Conservation (phyloP, 2,888 invertebrate genomes). For the Osmoderma eremita region DNA sequence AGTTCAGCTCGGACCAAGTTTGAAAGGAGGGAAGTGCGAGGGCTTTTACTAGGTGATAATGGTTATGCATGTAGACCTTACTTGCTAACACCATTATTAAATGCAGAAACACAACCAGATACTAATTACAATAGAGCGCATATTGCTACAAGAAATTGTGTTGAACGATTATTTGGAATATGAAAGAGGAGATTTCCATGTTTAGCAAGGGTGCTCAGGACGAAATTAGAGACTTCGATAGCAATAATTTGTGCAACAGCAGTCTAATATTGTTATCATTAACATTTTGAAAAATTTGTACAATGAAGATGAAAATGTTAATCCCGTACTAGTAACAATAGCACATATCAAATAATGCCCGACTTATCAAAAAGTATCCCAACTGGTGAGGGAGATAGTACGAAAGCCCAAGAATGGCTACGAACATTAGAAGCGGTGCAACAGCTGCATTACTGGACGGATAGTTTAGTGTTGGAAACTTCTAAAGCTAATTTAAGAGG, state of each 20-base stretch:
- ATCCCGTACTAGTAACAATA: not conserved
- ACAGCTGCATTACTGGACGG: not conserved
- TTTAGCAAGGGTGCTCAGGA: not conserved
- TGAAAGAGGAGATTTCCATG: conserved; percentile 46
- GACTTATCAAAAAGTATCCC: not conserved
- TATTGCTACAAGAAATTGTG: conserved; percentile 43
- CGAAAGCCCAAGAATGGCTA: not conserved
- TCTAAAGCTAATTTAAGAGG: conserved; percentile 2
- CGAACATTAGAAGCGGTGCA: not conserved
- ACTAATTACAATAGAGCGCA: conserved; percentile 43
- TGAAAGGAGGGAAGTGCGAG: conserved; percentile 38
- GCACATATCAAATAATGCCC: conserved; percentile 10
- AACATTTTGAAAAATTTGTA: too few species aligned
- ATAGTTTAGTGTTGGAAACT: not conserved
- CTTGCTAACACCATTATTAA: conserved; percentile 45
- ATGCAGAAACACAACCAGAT: conserved; percentile 36
- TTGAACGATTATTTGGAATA: conserved; percentile 45
- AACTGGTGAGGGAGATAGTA: not conserved
- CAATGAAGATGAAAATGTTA: too few species aligned
- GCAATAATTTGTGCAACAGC: conserved; percentile 44
- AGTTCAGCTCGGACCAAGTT: conserved; percentile 11
- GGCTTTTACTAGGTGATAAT: conserved; percentile 46
- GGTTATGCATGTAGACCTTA: conserved; percentile 46
- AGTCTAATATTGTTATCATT: too few species aligned
- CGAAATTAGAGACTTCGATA: conserved; percentile 19